These are phyloP conservation scores for Apostichopus leukothele DNA, from an alignment of 53 echinoderm and acorn worm genomes.

Conservation along the genomic window DNA sequence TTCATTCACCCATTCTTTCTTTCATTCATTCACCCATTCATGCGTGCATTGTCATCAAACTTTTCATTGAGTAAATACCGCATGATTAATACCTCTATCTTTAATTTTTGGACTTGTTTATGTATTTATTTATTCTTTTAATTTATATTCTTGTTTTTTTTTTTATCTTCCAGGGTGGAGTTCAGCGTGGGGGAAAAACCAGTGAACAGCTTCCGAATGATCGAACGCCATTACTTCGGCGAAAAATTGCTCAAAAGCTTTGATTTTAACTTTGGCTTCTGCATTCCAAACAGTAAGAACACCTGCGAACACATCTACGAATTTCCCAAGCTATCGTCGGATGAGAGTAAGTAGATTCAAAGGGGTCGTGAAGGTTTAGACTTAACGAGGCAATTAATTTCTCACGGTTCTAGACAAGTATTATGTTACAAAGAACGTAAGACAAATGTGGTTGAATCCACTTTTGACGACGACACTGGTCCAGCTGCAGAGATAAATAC, in stretches of 20 bases:
- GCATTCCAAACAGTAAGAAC: slow-evolving; percentile 99
- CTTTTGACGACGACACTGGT: neutral
- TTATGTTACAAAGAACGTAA: neutral
- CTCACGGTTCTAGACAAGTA: too few species aligned
- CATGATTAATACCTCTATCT: too few species aligned
- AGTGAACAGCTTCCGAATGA: slow-evolving; percentile 97
- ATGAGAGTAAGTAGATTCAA: slow-evolving; percentile 73
- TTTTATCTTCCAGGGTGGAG: slow-evolving; percentile 75
- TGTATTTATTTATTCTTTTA: too few species aligned
- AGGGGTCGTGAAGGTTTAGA: too few species aligned
- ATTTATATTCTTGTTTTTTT: neutral
- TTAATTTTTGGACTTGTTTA: too few species aligned
- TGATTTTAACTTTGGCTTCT: slow-evolving; percentile 99
- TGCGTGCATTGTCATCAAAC: too few species aligned
- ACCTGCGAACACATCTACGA: slow-evolving; percentile 99
- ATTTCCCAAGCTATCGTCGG: slow-evolving; percentile 77
- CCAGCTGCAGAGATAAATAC: too few species aligned
- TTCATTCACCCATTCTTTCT: too few species aligned
- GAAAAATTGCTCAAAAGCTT: slow-evolving; percentile 93
- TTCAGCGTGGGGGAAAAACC: slow-evolving; percentile 95
- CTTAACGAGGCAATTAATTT: too few species aligned
- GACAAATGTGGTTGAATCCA: neutral
- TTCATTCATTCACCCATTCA: too few species aligned
- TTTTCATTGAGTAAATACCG: too few species aligned
- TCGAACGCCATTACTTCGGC: slow-evolving; percentile 96